These are phyloP conservation scores for Schizopygopsis malacanthus DNA, from an alignment of 2,797 vertebrate genomes.

Conservation along the genomic window DNA sequence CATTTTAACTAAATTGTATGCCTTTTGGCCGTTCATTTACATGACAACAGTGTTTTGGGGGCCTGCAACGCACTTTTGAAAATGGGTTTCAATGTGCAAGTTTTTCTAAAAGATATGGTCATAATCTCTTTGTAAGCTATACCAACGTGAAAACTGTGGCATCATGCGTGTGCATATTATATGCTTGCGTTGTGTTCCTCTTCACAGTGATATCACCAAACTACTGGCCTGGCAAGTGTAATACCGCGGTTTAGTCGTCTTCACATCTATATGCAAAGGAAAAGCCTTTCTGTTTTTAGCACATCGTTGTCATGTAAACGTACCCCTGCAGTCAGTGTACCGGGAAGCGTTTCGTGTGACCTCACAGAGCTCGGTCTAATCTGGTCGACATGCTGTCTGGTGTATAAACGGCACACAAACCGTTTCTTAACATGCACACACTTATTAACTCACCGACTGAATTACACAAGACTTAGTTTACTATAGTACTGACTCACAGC, in stretches of 20 bases:
- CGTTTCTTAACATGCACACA: background rate
- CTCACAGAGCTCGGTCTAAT: slow-evolving; percentile 68
- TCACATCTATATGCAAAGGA: background rate
- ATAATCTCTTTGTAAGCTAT: no score
- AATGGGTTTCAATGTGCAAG: background rate
- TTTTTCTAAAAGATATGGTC: background rate
- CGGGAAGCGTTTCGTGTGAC: background rate
- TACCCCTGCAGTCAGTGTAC: background rate
- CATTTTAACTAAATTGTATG: background rate
- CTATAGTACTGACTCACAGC: background rate
- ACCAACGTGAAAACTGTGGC: no score
- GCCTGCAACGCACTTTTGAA: background rate
- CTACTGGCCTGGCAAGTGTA: background rate
- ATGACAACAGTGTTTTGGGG: background rate
- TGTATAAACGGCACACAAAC: slow-evolving; percentile 59
- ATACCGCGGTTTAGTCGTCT: background rate
- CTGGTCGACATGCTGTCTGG: slow-evolving; percentile 75
- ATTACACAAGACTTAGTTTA: background rate
- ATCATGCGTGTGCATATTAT: background rate
- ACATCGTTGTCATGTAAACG: background rate
- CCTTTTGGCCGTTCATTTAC: background rate
- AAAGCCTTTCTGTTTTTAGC: background rate
- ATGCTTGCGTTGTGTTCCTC: no score
- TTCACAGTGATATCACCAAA: background rate
- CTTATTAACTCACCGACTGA: background rate